Evolutionary conservation across 2,797 vertebrate genomes (phyloP).

Genomic region (Eulemur mongoz): DNA sequence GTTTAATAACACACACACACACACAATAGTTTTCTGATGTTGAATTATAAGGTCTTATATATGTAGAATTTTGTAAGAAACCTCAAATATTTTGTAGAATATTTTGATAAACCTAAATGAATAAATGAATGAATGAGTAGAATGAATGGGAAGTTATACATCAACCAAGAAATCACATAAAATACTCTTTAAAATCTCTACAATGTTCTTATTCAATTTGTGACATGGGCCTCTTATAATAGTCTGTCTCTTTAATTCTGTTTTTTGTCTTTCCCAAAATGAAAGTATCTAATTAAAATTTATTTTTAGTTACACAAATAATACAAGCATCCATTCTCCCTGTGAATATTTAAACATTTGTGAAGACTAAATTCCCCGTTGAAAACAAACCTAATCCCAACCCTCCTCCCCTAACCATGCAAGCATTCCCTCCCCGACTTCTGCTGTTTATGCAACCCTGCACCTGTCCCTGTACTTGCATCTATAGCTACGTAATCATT

Average conservation of each 20-base stretch:
- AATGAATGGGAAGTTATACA: neutral
- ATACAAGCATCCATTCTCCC: neutral
- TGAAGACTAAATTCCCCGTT: neutral
- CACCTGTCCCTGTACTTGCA: neutral
- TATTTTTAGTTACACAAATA: slow-evolving; percentile 3
- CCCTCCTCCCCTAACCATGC: neutral
- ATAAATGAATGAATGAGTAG: neutral
- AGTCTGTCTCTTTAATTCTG: neutral
- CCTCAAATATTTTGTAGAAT: neutral
- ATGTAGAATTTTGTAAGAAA: neutral
- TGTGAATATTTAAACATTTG: neutral
- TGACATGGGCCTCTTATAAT: neutral
- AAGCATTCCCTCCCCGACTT: neutral
- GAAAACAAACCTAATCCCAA: neutral
- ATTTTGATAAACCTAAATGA: neutral
- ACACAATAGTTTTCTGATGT: neutral
- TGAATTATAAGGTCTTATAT: neutral
- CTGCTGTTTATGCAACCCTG: neutral
- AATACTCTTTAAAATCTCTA: neutral
- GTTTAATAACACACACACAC: neutral
- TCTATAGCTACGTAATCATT: neutral
- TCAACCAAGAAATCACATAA: neutral
- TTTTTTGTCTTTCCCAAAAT: neutral
- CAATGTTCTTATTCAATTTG: neutral
- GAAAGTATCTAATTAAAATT: neutral